Percentiles rank a stretch among this genome's conserved stretches.
These are phyloP conservation scores for Icerya purchasi DNA, from an alignment of 2,888 invertebrate species.

Conservation along the genomic window DNA sequence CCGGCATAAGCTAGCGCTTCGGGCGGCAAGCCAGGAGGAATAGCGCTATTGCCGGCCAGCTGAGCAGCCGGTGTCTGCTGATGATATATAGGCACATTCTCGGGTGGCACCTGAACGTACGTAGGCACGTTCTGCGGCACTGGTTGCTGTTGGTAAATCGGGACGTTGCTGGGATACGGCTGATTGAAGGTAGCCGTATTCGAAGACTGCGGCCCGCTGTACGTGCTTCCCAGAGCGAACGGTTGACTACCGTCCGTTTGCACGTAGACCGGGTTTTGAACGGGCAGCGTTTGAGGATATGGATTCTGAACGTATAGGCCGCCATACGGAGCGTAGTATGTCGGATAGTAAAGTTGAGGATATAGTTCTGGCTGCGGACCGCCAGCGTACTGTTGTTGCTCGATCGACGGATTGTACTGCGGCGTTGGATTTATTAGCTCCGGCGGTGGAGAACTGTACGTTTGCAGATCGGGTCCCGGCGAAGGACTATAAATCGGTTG, in stretches of 20 bases:
- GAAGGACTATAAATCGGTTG: constrained; percentile 8
- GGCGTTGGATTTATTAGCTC: neutral
- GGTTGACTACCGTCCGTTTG: constrained; percentile 6
- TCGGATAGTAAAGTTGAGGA: neutral
- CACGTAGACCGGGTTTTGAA: constrained; percentile 6
- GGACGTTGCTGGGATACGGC: constrained; percentile 8
- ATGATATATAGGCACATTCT: constrained; percentile 6
- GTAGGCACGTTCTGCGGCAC: constrained; percentile 8
- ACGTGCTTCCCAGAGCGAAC: constrained; percentile 5
- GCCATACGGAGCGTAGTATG: neutral
- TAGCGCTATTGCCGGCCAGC: neutral
- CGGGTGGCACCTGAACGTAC: constrained; percentile 6
- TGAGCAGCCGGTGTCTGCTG: constrained; percentile 1
- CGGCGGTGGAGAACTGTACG: constrained; percentile 9
- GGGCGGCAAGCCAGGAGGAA: neutral
- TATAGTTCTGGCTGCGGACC: constrained; percentile 8
- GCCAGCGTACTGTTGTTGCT: neutral
- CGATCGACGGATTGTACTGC: neutral
- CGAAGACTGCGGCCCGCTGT: constrained; percentile 3
- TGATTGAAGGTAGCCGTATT: constrained; percentile 10
- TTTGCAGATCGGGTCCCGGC: constrained; percentile 4
- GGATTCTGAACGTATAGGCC: constrained; percentile 2
- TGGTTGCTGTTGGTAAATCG: constrained; percentile 5
- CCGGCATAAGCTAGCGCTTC: neutral
- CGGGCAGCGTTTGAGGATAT: constrained; percentile 7